phyloP scores from a whole-genome alignment of 2,113 vertebrate genomes.

The Chrysochloris asiatica region DNA sequence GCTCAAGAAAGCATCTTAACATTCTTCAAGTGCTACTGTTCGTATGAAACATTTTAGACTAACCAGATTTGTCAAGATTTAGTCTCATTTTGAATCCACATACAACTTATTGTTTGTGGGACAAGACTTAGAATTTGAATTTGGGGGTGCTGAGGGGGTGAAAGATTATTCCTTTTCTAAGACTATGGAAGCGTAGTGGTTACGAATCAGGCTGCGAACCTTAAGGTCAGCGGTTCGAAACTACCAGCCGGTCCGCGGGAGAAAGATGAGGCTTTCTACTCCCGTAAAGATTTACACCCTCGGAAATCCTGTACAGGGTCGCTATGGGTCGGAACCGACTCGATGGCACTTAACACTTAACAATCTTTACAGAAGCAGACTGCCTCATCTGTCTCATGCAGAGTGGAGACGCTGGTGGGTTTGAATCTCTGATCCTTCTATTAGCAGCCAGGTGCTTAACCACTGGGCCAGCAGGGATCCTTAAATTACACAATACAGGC shows the following conservation, averaged over 20 bases:
- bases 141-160: no score
- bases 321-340: no score
- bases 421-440: background rate
- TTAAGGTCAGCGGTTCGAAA: no score
- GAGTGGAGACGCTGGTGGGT: background rate
- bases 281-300: no score
- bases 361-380: background rate
- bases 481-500: background rate
- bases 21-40: background rate
- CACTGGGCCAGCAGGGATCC: background rate
- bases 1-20: background rate
- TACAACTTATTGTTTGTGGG: background rate
- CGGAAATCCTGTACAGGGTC: no score
- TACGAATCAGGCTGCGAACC: no score
- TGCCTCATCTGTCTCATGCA: background rate
- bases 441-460: background rate
- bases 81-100: background rate
- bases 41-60: background rate
- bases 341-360: background rate
- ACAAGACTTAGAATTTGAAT: background rate
- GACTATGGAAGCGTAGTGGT: background rate
- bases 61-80: background rate
- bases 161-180: background rate
- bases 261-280: no score
- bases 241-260: no score